Percentiles rank a stretch among this genome's conserved stretches.
Evolutionary conservation across 2,888 invertebrate genomes (phyloP).

Genomic region (Physocephala rufipes): DNA sequence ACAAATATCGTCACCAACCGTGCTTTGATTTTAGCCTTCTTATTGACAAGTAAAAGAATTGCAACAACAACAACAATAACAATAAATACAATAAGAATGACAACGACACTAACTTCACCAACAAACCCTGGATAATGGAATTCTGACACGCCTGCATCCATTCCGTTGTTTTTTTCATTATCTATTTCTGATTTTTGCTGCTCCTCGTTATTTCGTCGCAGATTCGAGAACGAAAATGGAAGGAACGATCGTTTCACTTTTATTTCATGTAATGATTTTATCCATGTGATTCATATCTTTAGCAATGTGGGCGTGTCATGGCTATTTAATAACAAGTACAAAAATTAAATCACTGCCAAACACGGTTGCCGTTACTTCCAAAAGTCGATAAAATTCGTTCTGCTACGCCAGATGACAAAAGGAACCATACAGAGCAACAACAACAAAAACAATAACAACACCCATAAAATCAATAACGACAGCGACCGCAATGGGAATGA

Average conservation of each 20-base stretch:
- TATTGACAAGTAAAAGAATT: neutral
- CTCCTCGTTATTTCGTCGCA: neutral
- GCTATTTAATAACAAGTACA: slow-evolving; percentile 21
- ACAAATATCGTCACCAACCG: neutral
- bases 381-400: slow-evolving; percentile 23
- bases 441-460: slow-evolving; percentile 4
- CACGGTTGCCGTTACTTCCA: slow-evolving; percentile 31
- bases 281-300: slow-evolving; percentile 59
- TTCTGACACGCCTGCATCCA: slow-evolving; percentile 31
- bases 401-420: neutral
- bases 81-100: neutral
- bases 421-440: neutral
- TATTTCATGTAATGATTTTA: neutral
- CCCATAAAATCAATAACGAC: neutral
- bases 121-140: slow-evolving; percentile 28
- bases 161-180: neutral
- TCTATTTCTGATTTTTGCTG: slow-evolving; percentile 3
- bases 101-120: slow-evolving; percentile 24
- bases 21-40: slow-evolving; percentile 1
- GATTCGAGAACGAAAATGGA: neutral
- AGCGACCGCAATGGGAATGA: neutral
- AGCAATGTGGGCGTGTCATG: slow-evolving; percentile 59
- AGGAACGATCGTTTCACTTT: neutral
- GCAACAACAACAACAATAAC: too few relatives aligned
- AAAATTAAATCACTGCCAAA: slow-evolving; percentile 35